A percentile compares a stretch with the other conserved stretches of the same genome.
Conservation (phyloP, 1,140 invertebrate species). For the Drosophila quadrilineata region DNA sequence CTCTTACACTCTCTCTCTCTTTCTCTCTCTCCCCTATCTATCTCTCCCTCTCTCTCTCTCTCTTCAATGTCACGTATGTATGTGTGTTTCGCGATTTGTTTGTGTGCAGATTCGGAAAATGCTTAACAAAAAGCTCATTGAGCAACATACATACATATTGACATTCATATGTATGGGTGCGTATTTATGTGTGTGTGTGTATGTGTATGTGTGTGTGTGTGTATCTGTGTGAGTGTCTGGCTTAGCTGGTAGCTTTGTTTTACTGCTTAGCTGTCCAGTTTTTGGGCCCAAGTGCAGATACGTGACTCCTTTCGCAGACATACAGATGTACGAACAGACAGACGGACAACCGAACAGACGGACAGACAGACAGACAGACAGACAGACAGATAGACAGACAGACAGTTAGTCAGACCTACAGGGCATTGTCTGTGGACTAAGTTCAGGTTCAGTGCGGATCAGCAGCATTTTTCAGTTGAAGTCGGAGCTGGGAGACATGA, state of each 20-base stretch:
- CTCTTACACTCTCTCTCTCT: not conserved
- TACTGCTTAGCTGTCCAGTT: slow-evolving; percentile 67
- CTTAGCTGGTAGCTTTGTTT: slow-evolving; percentile 69
- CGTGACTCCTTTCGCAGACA: slow-evolving; percentile 54
- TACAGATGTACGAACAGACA: not conserved
- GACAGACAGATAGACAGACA: not conserved
- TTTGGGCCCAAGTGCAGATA: slow-evolving; percentile 41
- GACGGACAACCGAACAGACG: not conserved
- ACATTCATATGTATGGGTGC: not conserved
- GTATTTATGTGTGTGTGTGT: not conserved
- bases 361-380: not conserved
- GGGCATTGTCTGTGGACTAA: slow-evolving; percentile 18
- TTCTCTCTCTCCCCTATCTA: not conserved
- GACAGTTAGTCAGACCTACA: not conserved
- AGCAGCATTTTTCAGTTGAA: slow-evolving; percentile 14
- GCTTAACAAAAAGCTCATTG: slow-evolving; percentile 26
- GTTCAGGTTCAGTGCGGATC: slow-evolving; percentile 72
- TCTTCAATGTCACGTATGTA: slow-evolving; percentile 29
- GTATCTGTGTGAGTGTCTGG: not conserved
- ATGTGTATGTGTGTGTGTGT: not conserved
- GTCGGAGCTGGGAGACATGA: slow-evolving; percentile 16
- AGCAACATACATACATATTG: too few species aligned
- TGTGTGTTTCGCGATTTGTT: slow-evolving; percentile 65
- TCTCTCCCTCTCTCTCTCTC: not conserved
- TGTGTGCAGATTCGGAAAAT: slow-evolving; percentile 46